Evolutionary conservation across 2,113 vertebrate genomes (phyloP), one percentile per base, ranked within the genome.

Genomic region (Camelus bactrianus): DNA sequence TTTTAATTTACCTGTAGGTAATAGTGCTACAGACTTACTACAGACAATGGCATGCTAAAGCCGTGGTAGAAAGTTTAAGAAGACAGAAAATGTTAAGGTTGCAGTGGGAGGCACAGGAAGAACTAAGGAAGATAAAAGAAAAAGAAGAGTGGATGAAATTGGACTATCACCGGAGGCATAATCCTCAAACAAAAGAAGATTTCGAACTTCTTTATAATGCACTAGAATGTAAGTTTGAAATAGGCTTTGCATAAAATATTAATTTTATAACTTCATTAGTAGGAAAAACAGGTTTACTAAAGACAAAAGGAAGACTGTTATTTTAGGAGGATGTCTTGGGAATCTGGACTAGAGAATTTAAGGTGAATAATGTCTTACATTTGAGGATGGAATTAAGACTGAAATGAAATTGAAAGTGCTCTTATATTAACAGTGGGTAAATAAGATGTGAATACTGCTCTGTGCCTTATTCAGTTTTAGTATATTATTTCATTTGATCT

Each of bases 181-280:
- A 99, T 96, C 99, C 99, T 2, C 98, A 98, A 98, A 99, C 97
- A 72, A 99, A 96, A 85, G 99, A 99, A 96, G 99, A 99, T 97
- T 99, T 99, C 97, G 99, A 99, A 64, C 98, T 99, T 92, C 98
- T 99, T 48, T 99, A 99, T 98, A 98, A 98, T 88, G 99, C 99
- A 28, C 97, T 99, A 76, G 98, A 99, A 98, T 96, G 99, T 99
- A 99, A 97, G 99, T 98, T 95, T 91, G 50, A 79, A 72, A 46
- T 50, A 46, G 19, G 13, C 42, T 93, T 95, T 87, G 58, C 60
- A 79, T 82, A 87, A 77, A 73, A 93, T 77, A 56, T 12, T 69
- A 76, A 54, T 93, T 92, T 64, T 42, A 14, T 52, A 76, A 54
- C n/a, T 73, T 93, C 22, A 72, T 67, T 84, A 72, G 28, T 77